Evolutionary conservation across 2,888 invertebrate species (phyloP).

Genomic region (Dryobota labecula): DNA sequence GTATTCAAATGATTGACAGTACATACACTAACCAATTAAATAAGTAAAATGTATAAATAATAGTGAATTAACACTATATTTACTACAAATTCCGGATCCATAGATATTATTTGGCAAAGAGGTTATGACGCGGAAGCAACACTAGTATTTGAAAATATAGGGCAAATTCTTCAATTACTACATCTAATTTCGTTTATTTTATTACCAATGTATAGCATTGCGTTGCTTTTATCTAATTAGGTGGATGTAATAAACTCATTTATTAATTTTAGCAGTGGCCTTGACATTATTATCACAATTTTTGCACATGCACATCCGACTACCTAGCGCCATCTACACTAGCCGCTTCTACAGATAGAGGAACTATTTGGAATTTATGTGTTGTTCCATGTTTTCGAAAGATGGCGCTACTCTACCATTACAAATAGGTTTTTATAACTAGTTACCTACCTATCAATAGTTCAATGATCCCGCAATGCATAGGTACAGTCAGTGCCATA

Average conservation of each 20-base stretch:
- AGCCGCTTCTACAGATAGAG: conserved; percentile 24
- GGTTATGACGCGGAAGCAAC: conserved; percentile 82
- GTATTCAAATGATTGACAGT: neutral
- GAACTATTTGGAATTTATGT: conserved; percentile 53
- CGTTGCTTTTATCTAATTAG: conserved; percentile 40
- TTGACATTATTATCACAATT: conserved; percentile 87
- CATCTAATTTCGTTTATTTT: conserved; percentile 24
- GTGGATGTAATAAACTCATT: conserved; percentile 41
- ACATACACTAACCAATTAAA: neutral
- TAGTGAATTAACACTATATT: conserved; percentile 40
- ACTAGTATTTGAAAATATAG: conserved; percentile 59
- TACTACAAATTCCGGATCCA: conserved; percentile 66
- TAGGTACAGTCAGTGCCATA: conserved; percentile 64
- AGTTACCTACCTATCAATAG: conserved; percentile 69
- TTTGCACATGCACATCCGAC: conserved; percentile 79
- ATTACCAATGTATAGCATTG: conserved; percentile 15
- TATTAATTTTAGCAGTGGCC: conserved; percentile 80
- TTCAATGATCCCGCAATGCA: conserved; percentile 74
- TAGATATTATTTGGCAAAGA: conserved; percentile 72
- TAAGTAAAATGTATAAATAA: conserved; percentile 6
- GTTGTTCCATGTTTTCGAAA: conserved; percentile 60
- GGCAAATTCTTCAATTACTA: conserved; percentile 42
- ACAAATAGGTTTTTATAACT: conserved; percentile 65
- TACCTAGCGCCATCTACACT: conserved; percentile 72
- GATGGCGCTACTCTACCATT: conserved; percentile 77